Evolutionary conservation across 2,797 vertebrate genomes (phyloP), one percentile per base, ranked within the genome.

Genomic region (Alca torda): DNA sequence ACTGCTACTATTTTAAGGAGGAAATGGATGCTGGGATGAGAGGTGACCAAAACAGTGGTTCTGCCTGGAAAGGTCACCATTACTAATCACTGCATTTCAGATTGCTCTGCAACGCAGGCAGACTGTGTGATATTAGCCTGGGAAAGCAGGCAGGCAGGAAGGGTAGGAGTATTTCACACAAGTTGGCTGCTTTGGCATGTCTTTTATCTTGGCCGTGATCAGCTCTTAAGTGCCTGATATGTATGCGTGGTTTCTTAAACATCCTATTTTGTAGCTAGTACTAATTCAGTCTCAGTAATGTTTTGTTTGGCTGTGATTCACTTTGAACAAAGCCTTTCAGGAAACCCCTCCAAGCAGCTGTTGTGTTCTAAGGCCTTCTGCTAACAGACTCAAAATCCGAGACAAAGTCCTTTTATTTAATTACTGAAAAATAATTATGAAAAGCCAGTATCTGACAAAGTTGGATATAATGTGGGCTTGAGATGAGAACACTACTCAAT

Each of bases 231-330:
- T 57, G 92, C 72, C 64, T 95, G 84, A 89, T 92, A 94, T 74
- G 77, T 80, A 70, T 67, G 85, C 94, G 91, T 84, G 93, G 84
- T 78, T 96, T 96, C 76, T 85, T 83, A 78, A 92, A 93, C 87
- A 87, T 85, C 87, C 76, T 92, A 88, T 94, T 96, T 94, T 89
- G 64, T 77, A 96, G 78, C 61, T 93, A 61, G 72, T 61, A 76
- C 82, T 89, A 95, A 91, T 87, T 90, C 10, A 0, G 43, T 72
- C 84, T 89, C 61, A 54, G 78, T 19, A 72, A 84, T 95, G 81
- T 96, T 96, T 97, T 94, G 84, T 94, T 96, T 96, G 95, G 93
- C 96, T 92, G 64, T 46, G 57, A 85, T 92, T 87, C 73, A 75
- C 61, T 91, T 78, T 77, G 89, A 92, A 92, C 78, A 95, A 97